phyloP scores from a whole-genome alignment of 2,888 invertebrate species.

The Trachelus tabidus region DNA sequence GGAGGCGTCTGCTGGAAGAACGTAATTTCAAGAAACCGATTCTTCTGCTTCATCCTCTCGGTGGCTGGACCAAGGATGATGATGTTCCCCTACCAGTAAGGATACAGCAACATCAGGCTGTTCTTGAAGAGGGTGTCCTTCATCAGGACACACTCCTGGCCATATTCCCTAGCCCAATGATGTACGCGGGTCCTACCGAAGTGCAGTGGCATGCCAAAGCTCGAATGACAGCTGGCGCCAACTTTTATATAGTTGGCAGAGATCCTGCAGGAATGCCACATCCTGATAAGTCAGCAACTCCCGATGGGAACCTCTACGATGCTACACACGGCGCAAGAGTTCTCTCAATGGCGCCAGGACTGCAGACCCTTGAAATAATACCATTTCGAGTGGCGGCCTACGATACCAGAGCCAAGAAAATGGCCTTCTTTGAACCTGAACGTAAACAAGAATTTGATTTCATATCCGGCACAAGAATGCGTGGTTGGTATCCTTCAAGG shows the following conservation, averaged over 20 bases:
- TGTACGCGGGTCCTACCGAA: constrained; percentile 98
- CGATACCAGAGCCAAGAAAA: constrained; percentile 81
- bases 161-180: constrained; percentile 98
- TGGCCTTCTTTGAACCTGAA: constrained; percentile 93
- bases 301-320: constrained; percentile 88
- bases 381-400: constrained; percentile 98
- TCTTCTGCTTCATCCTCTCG: constrained; percentile 92
- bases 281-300: constrained; percentile 73
- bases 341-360: constrained; percentile 91
- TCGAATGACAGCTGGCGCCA: constrained; percentile 93
- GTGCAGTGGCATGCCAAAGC: constrained; percentile 94
- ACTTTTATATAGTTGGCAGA: constrained; percentile 97
- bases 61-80: constrained; percentile 97
- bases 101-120: constrained; percentile 91
- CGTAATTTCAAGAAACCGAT: constrained; percentile 92
- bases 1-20: constrained; percentile 76
- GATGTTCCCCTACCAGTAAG: constrained; percentile 92
- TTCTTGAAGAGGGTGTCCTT: constrained; percentile 85
- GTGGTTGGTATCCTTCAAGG: constrained; percentile 68
- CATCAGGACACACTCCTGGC: constrained; percentile 90
- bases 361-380: constrained; percentile 90
- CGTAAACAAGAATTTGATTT: constrained; percentile 93
- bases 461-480: constrained; percentile 95
- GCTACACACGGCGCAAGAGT: constrained; percentile 91
- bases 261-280: constrained; percentile 98